Conservation (phyloP, 2,888 invertebrate species). For the Hypena proboscidalis region DNA sequence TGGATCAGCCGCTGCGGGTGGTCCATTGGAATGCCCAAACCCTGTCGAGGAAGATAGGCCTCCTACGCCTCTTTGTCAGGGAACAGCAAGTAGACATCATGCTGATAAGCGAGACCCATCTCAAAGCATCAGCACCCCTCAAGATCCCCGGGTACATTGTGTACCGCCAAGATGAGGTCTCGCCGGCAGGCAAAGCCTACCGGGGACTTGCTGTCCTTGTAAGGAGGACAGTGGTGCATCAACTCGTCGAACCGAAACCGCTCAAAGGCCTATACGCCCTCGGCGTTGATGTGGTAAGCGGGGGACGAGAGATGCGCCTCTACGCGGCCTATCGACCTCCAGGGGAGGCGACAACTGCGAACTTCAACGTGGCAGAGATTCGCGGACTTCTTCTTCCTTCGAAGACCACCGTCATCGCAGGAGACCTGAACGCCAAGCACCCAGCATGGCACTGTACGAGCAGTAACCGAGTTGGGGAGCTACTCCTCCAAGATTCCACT, state of each 20-base stretch:
- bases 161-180: constrained; percentile 4
- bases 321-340: constrained; percentile 1
- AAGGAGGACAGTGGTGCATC: background rate
- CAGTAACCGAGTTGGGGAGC: background rate
- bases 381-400: background rate
- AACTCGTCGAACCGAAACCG: background rate
- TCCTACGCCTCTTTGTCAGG: background rate
- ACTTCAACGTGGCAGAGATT: background rate
- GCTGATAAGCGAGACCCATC: constrained; percentile 1
- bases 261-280: background rate
- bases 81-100: background rate
- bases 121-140: background rate
- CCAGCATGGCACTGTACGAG: background rate
- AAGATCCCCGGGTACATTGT: background rate
- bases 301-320: background rate
- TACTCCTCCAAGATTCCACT: background rate
- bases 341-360: too few species aligned
- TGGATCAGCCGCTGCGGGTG: too few species aligned
- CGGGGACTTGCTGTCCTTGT: constrained; percentile 5
- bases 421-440: constrained; percentile 1
- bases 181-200: background rate
- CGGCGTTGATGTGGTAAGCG: background rate
- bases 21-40: too few species aligned
- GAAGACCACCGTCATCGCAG: constrained; percentile 1
- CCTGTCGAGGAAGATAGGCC: background rate